Base-by-base conservation (phyloP, 2,888 invertebrate species). In the Tenthredo notha region DNA sequence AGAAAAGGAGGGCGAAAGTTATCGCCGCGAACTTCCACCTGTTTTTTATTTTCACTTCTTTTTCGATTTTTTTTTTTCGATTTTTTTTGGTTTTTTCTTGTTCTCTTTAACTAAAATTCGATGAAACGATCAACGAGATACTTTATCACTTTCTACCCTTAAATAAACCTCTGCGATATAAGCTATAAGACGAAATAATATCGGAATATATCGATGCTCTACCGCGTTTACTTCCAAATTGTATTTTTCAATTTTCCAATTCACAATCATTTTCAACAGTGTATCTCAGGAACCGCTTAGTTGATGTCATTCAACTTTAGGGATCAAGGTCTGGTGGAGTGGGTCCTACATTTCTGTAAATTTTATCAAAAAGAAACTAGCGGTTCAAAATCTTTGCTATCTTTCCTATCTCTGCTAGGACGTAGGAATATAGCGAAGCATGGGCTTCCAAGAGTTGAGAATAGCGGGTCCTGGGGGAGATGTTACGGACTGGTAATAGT, bases 401-500 rank as follows among this genome's bases (percentile, higher is more conserved):
- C n/a, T n/a, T n/a, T n/a, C n/a, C n/a, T n/a, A n/a, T n/a, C n/a
- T n/a, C n/a, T n/a, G n/a, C n/a, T n/a, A n/a, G n/a, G n/a, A n/a
- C n/a, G n/a, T n/a, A n/a, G 43, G 18, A n/a, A 29, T 33, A n/a
- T 54, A 47, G 47, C 12, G 29, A 18, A 54, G 75, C 21, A 75
- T n/a, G 47, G 75, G 25, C 47, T 70, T 29, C 7, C 37, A 70
- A 70, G 70, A 70, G 18, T n/a, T 7, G 70, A 43, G 80, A 80
- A 80, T 80, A 80, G 80, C 33, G n/a, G 80, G 58, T 80, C 80
- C 80, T 80, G n/a, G 9, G 80, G 80, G 80, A 80, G 80, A 80
- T 80, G 80, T 80, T 80, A 80, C 80, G 58, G 61, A 40, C 80
- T 80, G 80, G 80, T 80, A 80, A 80, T 80, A 80, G 80, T 61